Base-by-base conservation (phyloP, 2,888 invertebrate species). In the Philopedon plagiatum region DNA sequence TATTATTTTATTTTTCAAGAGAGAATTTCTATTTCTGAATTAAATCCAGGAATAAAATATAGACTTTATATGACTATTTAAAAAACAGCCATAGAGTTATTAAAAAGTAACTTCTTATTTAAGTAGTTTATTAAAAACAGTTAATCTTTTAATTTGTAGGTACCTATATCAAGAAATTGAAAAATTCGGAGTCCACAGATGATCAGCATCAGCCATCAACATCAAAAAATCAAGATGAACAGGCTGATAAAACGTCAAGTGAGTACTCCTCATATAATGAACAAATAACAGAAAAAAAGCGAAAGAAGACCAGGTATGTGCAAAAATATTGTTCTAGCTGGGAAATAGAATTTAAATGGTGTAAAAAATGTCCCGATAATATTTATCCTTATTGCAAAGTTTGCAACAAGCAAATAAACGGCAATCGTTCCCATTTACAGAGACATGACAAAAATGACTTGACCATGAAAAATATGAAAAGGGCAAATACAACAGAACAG, bases 331-430 rank as follows among this genome's bases (percentile, higher is more conserved):
- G 26, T 26, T 3, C 26, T 26, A 26, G 26, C 26, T 66, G 58
- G 66, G 58, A 58, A 46, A 19, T 26, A 41, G 34, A 66, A 58
- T 66, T 66, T 51, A 39, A 60, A 34, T 67, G 67, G 60, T 58
- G 58, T 44, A 13, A 44, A 44, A 39, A 67, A 67, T 29, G 58
- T 15, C 13, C 21, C 23, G 21, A 8, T 23, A 60, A 51, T 29
- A 21, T 49, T 18, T 63, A 63, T 44, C 34, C 34, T 34, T 34
- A 7, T 34, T 63, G 51, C 44, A 63, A 49, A 15, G n/a, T 46
- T 32, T 63, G 63, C 19, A 51, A 63, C 41, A 63, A 46, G 23
- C 26, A 32, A 21, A 63, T 63, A 41, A 49, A 19, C 13, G 63
- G 49, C 9, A 32, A 51, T n/a, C 29, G 21, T 18, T 11, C 13